Evolutionary conservation across 2,888 invertebrate genomes (phyloP), one percentile per base, ranked within the genome.

Genomic region (Drosophila pullipes): DNA sequence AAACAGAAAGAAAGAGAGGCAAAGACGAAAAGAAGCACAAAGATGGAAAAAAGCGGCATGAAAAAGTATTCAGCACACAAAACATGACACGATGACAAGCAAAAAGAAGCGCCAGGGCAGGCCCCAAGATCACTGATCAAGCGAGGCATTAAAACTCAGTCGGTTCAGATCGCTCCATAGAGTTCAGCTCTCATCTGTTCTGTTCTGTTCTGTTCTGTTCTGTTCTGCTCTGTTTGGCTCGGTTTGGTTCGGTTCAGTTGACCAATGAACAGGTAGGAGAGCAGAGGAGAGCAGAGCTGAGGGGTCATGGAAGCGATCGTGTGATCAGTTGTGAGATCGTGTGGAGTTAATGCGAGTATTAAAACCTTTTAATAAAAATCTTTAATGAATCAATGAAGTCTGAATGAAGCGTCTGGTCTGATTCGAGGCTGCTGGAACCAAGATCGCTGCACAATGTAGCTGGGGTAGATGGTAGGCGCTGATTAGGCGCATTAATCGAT

Each of bases 341-440:
- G 91, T 91, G 91, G 91, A 91, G 91, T 91, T 91, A 91, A 91
- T 91, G 91, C 80, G 91, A 91, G 91, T 89, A 91, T 91, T 91
- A 91, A 91, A 92, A 90, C 91, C 92, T 91, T 91, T 92, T 92
- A 91, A 92, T 92, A 90, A 91, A 90, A 89, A 87, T 89, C 89
- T 89, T 90, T 91, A 90, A 89, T 88, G 90, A 89, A 90, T 89
- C 87, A 89, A 89, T 87, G 89, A 91, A 85, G 85, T 75, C 71
- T 63, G 83, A 83, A 83, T 86, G 87, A 57, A 69, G 69, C 58
- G 30, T 11, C 37, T 25, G 55, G 35, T 52, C 72, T 47, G 69
- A 58, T 59, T 53, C 37, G 41, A 41, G 39, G 18, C 60, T 44
- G 44, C 47, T 47, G 47, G 58, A 63, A 68, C 57, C 75, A 64